Evolutionary conservation across 1,140 invertebrate species (phyloP).

Genomic region (Zaprionus camerounensis): DNA sequence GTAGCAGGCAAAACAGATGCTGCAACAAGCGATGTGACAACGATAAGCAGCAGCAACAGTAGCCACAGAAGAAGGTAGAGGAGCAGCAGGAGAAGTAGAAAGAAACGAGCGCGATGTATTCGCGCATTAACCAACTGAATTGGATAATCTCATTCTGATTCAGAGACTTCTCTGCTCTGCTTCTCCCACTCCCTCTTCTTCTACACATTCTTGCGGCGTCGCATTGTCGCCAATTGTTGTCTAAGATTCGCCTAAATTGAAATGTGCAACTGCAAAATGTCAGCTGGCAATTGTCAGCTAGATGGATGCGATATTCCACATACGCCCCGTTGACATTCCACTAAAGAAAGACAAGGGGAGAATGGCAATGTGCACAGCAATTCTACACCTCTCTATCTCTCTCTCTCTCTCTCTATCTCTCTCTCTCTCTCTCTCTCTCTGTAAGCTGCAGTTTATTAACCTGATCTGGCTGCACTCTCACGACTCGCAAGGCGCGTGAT

Average conservation of each 20-base stretch:
- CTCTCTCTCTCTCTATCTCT: neutral
- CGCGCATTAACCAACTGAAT: slow-evolving; percentile 74
- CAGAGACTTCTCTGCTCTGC: slow-evolving; percentile 26
- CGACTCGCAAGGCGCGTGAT: slow-evolving; percentile 27
- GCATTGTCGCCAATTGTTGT: slow-evolving; percentile 53
- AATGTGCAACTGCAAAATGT: slow-evolving; percentile 84
- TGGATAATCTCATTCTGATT: slow-evolving; percentile 79
- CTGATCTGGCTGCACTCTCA: slow-evolving; percentile 17
- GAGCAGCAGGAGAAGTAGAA: neutral
- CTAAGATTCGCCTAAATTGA: slow-evolving; percentile 75
- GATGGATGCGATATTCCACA: slow-evolving; percentile 78
- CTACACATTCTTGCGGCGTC: slow-evolving; percentile 28
- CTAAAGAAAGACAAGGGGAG: slow-evolving; percentile 1
- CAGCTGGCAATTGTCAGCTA: slow-evolving; percentile 77
- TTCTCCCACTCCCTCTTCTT: neutral
- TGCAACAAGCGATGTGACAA: slow-evolving; percentile 55
- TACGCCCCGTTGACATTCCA: slow-evolving; percentile 58
- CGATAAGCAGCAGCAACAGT: slow-evolving; percentile 5
- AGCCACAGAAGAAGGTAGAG: neutral
- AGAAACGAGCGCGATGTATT: neutral
- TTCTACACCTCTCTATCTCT: neutral
- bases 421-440: neutral
- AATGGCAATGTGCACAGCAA: neutral
- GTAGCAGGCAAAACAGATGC: slow-evolving; percentile 80
- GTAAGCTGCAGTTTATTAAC: slow-evolving; percentile 69